phyloP scores from a whole-genome alignment of 2,113 vertebrate species.

The Elephas maximus region DNA sequence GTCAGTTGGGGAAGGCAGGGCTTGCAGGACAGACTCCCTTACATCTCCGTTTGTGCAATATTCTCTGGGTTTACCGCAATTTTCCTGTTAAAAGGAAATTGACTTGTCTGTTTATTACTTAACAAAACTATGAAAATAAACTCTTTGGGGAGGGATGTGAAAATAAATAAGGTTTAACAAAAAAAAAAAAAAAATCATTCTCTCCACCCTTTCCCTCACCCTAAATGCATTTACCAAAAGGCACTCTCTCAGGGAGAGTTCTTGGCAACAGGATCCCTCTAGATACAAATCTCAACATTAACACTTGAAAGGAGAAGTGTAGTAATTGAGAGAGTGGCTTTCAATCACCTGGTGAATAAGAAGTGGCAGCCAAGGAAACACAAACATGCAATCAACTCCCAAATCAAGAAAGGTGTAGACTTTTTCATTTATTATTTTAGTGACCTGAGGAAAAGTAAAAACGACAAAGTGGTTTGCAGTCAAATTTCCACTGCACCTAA shows the following conservation, averaged over 20 bases:
- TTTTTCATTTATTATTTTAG: not conserved
- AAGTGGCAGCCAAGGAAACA: slow-evolving; percentile 40
- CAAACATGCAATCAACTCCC: not conserved
- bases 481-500: not conserved
- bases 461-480: not conserved
- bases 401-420: not conserved
- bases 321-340: slow-evolving; percentile 12
- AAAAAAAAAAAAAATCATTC: not conserved
- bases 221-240: not conserved
- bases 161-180: slow-evolving; percentile 43
- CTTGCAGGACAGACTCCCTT: not conserved
- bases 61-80: slow-evolving; percentile 17
- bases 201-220: not conserved
- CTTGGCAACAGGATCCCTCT: not conserved
- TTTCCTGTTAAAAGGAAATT: slow-evolving; percentile 56
- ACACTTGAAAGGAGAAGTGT: not conserved
- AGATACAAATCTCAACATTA: slow-evolving; percentile 3
- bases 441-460: slow-evolving; percentile 15
- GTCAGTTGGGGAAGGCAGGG: accelerated
- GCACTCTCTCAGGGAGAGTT: not conserved
- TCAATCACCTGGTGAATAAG: slow-evolving; percentile 36
- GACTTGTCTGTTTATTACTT: slow-evolving; percentile 55
- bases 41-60: not conserved
- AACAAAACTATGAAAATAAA: slow-evolving; percentile 44
- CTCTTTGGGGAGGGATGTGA: not conserved